Percentiles rank a stretch among this genome's conserved stretches.
phyloP scores from a whole-genome alignment of 1,140 invertebrate species.

The Lutraria rhynchaena region DNA sequence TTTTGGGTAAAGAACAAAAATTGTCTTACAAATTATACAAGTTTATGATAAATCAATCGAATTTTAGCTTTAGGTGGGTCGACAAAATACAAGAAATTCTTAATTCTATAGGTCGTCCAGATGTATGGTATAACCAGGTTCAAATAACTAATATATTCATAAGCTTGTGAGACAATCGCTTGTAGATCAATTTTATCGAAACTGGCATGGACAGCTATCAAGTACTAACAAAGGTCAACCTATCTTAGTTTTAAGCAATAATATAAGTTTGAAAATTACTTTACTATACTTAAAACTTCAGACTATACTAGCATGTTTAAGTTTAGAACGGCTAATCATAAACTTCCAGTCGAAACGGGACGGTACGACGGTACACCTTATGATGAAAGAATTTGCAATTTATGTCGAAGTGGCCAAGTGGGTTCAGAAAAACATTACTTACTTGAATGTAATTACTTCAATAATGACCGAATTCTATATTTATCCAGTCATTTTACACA shows the following conservation, averaged over 20 bases:
- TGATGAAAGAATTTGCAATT: constrained; percentile 8
- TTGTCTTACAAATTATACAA: constrained; percentile 3
- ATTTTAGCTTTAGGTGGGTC: constrained; percentile 2
- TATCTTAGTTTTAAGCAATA: constrained; percentile 25
- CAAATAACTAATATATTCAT: constrained; percentile 3
- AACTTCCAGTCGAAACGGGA: constrained; percentile 14
- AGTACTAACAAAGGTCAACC: constrained; percentile 8
- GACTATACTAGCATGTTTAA: background rate
- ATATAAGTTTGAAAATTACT: constrained; percentile 3
- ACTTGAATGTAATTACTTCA: constrained; percentile 3
- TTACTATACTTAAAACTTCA: background rate
- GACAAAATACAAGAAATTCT: constrained; percentile 41
- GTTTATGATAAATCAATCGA: constrained; percentile 6
- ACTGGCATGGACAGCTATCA: constrained; percentile 15
- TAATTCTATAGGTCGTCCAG: background rate
- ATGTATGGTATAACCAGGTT: constrained; percentile 21
- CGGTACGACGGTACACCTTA: constrained; percentile 14
- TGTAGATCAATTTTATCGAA: constrained; percentile 30
- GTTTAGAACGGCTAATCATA: constrained; percentile 18
- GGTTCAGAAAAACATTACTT: constrained; percentile 23
- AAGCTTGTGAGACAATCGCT: constrained; percentile 15
- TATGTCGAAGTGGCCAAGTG: background rate
- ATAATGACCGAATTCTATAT: too few relatives aligned
- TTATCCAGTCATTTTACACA: too few relatives aligned
- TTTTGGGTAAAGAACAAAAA: constrained; percentile 4